Percentiles rank a stretch among this genome's conserved stretches.
These are phyloP conservation scores for Hassar affinis DNA, from an alignment of 2,113 vertebrate genomes.

Conservation along the genomic window DNA sequence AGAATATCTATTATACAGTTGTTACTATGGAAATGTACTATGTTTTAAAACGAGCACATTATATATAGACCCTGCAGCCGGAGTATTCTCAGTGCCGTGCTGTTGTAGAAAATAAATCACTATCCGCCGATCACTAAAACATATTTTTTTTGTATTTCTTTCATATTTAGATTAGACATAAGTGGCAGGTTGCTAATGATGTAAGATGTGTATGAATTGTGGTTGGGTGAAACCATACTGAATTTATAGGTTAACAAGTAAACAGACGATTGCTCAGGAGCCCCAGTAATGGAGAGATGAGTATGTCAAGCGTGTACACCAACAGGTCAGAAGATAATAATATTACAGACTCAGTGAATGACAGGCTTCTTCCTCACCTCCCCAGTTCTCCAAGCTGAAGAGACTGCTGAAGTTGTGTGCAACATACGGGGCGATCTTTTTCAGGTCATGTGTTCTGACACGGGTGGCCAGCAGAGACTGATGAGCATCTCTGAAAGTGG, in stretches of 20 bases:
- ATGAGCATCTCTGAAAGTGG: conserved; percentile 93
- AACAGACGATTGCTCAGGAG: neutral
- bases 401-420: conserved; percentile 86
- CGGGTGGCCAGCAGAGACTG: conserved; percentile 90
- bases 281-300: neutral
- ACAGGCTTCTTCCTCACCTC: conserved; percentile 71
- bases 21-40: neutral
- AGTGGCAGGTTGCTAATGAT: neutral
- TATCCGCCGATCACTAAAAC: neutral
- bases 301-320: neutral
- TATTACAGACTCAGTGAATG: neutral
- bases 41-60: too few relatives aligned
- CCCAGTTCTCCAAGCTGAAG: conserved; percentile 92
- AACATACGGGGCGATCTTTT: conserved; percentile 84
- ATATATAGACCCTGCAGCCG: neutral
- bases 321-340: neutral
- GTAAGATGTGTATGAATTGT: too few relatives aligned
- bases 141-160: too few relatives aligned
- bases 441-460: conserved; percentile 89
- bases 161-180: neutral
- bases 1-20: neutral
- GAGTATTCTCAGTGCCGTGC: neutral
- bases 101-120: neutral
- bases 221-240: too few relatives aligned
- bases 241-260: neutral